Evolutionary conservation across 2,888 invertebrate species (phyloP), one percentile per base, ranked within the genome.

Genomic region (Bhutanitis thaidina): DNA sequence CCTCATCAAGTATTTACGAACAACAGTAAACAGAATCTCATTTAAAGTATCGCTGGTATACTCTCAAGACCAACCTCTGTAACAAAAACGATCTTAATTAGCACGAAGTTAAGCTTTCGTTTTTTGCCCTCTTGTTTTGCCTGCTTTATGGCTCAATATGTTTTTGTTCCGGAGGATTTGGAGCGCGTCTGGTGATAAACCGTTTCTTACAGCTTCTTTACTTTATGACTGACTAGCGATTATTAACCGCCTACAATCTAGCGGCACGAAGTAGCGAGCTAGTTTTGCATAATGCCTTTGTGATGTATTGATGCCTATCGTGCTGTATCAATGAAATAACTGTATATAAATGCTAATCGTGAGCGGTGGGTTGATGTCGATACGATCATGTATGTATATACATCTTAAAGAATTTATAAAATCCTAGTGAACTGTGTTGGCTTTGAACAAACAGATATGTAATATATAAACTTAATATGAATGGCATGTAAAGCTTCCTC

Each of bases 81-180:
- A 8, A 27, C n/a, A 8, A 25, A 55, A 55, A 60, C 61, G 54
- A 61, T 63, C n/a, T 64, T 41, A 40, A 41, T 48, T 41, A 48
- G 40, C 27, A 15, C 25, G 15, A 10, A 35, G 29, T 32, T 32
- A 30, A 48, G 48, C 48, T 48, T 48, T 41, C 48, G 35, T 40
- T 48, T 48, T 48, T 48, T 41, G 40, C 9, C 27, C 12, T 29
- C 29, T 9, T 15, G 30, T 41, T 29, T 25, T 25, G n/a, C 40
- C 27, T 48, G 29, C 12, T 41, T 48, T 32, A 16, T 10, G 12
- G 30, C 14, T 15, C 14, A n/a, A 15, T 8, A 30, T 12, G 9
- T 34, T 13, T 20, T 20, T 20, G 20, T 34, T 14, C 10, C 10
- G 25, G 10, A 35, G 25, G 13, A 44, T 48, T 15, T 40, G 40